Conservation (phyloP, 2,113 vertebrate species). For the Otocyon megalotis region DNA sequence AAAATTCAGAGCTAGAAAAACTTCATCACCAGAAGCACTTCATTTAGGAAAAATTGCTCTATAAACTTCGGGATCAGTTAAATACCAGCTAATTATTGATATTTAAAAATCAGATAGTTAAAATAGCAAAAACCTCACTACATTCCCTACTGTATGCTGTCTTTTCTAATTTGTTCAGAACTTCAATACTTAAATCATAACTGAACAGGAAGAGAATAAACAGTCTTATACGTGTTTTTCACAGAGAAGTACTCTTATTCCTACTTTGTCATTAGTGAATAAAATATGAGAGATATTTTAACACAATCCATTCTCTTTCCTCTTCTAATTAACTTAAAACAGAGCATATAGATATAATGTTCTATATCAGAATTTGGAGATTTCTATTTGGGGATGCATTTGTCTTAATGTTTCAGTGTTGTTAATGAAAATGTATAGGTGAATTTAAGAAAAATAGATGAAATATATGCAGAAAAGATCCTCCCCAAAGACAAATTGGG, state of each 20-base stretch:
- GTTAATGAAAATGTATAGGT: neutral
- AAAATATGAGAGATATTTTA: neutral
- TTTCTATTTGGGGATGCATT: neutral
- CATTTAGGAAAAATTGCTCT: neutral
- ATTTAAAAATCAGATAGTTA: neutral
- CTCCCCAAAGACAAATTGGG: neutral
- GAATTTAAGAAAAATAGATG: neutral
- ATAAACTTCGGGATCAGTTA: neutral
- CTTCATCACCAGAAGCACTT: neutral
- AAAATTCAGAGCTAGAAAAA: neutral
- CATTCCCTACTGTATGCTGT: neutral
- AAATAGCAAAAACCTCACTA: neutral
- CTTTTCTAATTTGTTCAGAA: slow-evolving; percentile 56
- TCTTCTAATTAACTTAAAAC: neutral
- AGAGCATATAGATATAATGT: neutral
- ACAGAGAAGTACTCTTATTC: neutral
- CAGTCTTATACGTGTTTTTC: neutral
- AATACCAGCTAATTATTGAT: neutral
- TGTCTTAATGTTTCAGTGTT: neutral
- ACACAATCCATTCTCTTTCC: neutral
- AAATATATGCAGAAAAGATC: neutral
- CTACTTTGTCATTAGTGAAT: neutral
- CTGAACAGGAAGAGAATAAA: neutral
- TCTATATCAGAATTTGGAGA: neutral
- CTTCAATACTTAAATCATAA: neutral